Conservation (phyloP, 2,888 invertebrate species). For the Cerastis leucographa region DNA sequence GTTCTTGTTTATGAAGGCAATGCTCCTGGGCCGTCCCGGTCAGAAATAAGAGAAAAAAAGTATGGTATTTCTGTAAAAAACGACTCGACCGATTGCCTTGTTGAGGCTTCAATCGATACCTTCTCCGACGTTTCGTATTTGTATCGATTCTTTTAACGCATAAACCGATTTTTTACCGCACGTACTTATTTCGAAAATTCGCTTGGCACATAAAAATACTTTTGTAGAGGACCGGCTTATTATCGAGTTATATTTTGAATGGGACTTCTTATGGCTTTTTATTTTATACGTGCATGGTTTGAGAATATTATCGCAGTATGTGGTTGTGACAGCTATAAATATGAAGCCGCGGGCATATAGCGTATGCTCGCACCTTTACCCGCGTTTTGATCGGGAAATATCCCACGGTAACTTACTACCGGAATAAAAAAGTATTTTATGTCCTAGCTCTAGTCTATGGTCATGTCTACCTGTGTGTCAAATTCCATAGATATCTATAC, state of each 20-base stretch:
- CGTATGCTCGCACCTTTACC: neutral
- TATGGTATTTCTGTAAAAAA: conserved; percentile 84
- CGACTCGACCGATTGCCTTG: conserved; percentile 82
- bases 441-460: neutral
- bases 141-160: conserved; percentile 67
- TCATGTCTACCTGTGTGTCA: neutral
- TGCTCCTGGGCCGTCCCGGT: conserved; percentile 83
- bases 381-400: neutral
- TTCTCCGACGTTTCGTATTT: conserved; percentile 60
- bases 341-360: neutral
- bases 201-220: conserved; percentile 42
- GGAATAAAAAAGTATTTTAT: neutral
- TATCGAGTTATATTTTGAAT: conserved; percentile 40
- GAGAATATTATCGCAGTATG: conserved; percentile 6
- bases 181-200: conserved; percentile 53
- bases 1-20: conserved; percentile 85
- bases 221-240: conserved; percentile 40
- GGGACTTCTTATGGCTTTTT: conserved; percentile 18
- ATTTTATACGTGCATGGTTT: conserved; percentile 19
- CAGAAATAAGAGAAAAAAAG: conserved; percentile 84
- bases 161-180: conserved; percentile 47
- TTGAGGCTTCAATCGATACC: conserved; percentile 79
- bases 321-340: neutral
- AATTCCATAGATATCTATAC: neutral
- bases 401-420: neutral